phyloP scores from a whole-genome alignment of 2,888 invertebrate genomes.

The Smittia sp. region DNA sequence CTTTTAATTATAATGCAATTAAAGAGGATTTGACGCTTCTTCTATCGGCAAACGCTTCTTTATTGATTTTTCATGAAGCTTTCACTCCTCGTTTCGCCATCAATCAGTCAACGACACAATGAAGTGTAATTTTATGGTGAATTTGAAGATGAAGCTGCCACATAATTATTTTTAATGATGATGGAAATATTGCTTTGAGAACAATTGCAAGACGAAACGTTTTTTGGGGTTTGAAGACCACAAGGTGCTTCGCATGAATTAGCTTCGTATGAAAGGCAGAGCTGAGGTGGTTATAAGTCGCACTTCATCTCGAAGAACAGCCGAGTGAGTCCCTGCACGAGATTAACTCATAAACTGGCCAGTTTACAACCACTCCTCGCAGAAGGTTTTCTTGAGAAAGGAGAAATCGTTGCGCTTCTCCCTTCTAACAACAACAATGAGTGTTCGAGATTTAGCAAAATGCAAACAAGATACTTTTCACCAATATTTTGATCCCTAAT shows the following conservation, averaged over 20 bases:
- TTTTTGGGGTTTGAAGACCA: conserved; percentile 11
- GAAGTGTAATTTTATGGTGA: conserved; percentile 33
- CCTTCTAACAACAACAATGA: conserved; percentile 30
- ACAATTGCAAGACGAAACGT: conserved; percentile 5
- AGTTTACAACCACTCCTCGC: conserved; percentile 26
- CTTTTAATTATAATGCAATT: not conserved
- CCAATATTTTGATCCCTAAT: conserved; percentile 41
- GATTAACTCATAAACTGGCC: conserved; percentile 18
- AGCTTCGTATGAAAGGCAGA: not conserved
- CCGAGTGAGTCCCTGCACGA: not conserved
- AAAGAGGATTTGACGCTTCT: not conserved
- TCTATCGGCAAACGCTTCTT: not conserved
- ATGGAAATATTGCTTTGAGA: conserved; percentile 37
- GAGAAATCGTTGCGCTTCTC: not conserved
- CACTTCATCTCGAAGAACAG: not conserved
- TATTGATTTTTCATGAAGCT: not conserved
- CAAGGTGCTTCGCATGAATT: not conserved
- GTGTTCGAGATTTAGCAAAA: conserved; percentile 36
- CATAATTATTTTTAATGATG: conserved; percentile 42
- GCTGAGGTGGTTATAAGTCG: not conserved
- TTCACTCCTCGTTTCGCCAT: not conserved
- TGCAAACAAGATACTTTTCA: conserved; percentile 37
- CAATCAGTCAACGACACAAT: not conserved
- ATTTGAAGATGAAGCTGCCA: conserved; percentile 25
- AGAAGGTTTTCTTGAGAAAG: conserved; percentile 23